A percentile compares a stretch with the other conserved stretches of the same genome.
phyloP scores from a whole-genome alignment of 2,888 invertebrate genomes.

The Acanthoscelides obtectus region DNA sequence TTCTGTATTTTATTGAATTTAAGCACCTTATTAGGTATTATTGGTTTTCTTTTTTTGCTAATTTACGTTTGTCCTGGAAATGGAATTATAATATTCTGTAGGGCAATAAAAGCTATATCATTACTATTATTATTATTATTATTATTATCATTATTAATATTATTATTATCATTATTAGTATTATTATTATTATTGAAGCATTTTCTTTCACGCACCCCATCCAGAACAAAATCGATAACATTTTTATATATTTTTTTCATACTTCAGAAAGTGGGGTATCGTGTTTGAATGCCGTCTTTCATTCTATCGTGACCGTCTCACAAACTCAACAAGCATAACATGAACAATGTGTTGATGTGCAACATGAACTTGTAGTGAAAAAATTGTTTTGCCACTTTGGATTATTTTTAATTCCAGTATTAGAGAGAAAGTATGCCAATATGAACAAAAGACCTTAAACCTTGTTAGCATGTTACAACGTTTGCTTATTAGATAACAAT shows the following conservation, averaged over 20 bases:
- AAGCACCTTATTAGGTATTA: too few species aligned
- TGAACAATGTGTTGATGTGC: neutral
- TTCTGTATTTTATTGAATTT: too few species aligned
- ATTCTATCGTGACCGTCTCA: neutral
- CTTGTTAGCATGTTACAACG: neutral
- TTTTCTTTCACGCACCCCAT: too few species aligned
- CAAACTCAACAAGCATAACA: neutral
- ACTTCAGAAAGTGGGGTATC: neutral
- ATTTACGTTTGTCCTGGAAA: too few species aligned
- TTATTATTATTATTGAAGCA: too few species aligned
- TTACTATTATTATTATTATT: too few species aligned
- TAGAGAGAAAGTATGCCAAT: neutral
- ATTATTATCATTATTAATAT: too few species aligned
- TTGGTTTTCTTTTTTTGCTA: too few species aligned
- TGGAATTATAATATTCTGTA: too few species aligned
- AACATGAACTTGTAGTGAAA: neutral
- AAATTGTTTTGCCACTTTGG: neutral
- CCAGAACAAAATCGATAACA: neutral
- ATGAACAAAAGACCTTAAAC: neutral
- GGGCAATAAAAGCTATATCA: too few species aligned
- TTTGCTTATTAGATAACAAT: neutral
- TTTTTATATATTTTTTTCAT: neutral
- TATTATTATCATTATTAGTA: too few species aligned
- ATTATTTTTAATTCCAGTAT: neutral
- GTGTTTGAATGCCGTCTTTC: neutral